Evolutionary conservation across 2,888 invertebrate species (phyloP), one percentile per base, ranked within the genome.

Genomic region (Lepetodrilus schrolli): DNA sequence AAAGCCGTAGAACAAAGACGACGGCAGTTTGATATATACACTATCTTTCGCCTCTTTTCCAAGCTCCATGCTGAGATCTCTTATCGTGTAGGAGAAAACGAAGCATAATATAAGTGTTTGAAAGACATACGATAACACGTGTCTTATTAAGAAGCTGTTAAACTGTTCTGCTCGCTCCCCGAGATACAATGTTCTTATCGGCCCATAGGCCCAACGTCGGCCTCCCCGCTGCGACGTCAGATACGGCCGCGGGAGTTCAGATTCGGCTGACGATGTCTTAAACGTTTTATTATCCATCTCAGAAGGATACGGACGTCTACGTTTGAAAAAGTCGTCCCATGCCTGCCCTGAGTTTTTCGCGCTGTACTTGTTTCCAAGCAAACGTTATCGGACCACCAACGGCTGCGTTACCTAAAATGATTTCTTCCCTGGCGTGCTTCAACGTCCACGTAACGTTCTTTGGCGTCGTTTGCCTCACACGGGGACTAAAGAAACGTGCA

Each of bases 121-220:
- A 58, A 58, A 58, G 58, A 58, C 58, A 58, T 30, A 58, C 30
- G 58, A 58, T 58, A 58, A 58, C 58, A 58, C 58, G 34, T 58
- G 58, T 58, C 58, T 58, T 58, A 58, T 58, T 58, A 58, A 58
- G 58, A 58, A 58, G 58, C 58, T 58, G 58, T 58, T 58, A 58
- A 58, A 58, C 58, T 23, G 58, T 34, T 30, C 17, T 2, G n/a
- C 30, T 17, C 17, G 34, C 58, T 30, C 58, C 26, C 58, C 30
- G 30, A 58, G 58, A 58, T 58, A 58, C 58, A 58, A 58, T 58
- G 17, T 30, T 30, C 58, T 58, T 58, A 58, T 58, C 58, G 4
- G 30, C 17, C 13, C 30, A 13, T 43, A 17, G n/a, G 26, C 30
- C 58, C 34, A 30, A 26, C 13, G 17, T 34, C 4, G 30, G 13